Evolutionary conservation across 2,797 vertebrate genomes (phyloP).

Genomic region (Chanos chanos): DNA sequence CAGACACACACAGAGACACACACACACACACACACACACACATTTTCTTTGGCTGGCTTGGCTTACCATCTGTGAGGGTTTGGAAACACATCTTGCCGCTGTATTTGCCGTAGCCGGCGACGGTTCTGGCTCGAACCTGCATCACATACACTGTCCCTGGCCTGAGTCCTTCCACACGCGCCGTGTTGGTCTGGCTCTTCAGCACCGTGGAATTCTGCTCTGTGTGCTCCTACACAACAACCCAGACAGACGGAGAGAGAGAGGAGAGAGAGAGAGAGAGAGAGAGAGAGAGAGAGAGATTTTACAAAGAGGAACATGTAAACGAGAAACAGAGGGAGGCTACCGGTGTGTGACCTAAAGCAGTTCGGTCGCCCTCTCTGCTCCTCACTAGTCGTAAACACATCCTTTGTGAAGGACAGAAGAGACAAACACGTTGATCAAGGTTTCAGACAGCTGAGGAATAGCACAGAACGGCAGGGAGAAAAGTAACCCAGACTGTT

Average conservation of each 20-base stretch:
- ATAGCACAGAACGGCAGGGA: no score
- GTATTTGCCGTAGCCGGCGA: constrained; percentile 96
- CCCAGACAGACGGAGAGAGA: constrained; percentile 20
- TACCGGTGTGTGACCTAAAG: no score
- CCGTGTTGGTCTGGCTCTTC: constrained; percentile 92
- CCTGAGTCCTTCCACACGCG: constrained; percentile 84
- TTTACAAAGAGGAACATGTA: not conserved
- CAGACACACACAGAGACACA: constrained; percentile 20
- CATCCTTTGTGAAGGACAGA: no score
- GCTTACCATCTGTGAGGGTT: constrained; percentile 94
- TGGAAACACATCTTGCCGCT: constrained; percentile 99
- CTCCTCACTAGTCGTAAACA: no score
- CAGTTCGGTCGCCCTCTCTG: no score
- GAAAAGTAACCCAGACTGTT: no score
- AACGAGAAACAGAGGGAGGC: not conserved
- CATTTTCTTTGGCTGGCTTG: constrained; percentile 41
- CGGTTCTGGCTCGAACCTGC: constrained; percentile 92
- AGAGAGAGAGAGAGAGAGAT: not conserved
- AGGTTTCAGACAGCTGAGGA: no score
- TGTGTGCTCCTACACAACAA: constrained; percentile 88
- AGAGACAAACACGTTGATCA: no score
- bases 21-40: not conserved
- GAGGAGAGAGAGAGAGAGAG: constrained; percentile 1
- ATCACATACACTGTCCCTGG: constrained; percentile 92
- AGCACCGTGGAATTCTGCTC: constrained; percentile 94